phyloP scores from a whole-genome alignment of 1,140 invertebrate species.

The Chrysopa pallens region DNA sequence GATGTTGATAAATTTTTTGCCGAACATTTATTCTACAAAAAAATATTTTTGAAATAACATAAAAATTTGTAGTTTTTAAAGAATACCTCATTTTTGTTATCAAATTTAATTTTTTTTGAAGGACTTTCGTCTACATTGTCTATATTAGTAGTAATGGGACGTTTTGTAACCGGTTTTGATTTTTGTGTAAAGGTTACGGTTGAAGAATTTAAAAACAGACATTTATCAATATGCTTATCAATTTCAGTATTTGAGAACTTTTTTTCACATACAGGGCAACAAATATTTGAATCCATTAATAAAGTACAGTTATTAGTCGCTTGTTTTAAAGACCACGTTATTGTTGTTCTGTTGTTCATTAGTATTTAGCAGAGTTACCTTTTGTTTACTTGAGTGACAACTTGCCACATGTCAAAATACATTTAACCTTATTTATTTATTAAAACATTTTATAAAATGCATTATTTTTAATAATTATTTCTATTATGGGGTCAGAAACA shows the following conservation, averaged over 20 bases:
- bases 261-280: slow-evolving; percentile 36
- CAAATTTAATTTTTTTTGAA: background rate
- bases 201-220: slow-evolving; percentile 42
- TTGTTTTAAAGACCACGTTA: no score
- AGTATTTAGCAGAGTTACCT: no score
- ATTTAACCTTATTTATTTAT: no score
- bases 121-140: background rate
- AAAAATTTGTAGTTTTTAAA: slow-evolving; percentile 3
- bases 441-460: no score
- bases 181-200: background rate
- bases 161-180: background rate
- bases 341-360: no score
- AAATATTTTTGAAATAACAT: slow-evolving; percentile 16
- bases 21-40: slow-evolving; percentile 3
- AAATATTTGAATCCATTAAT: background rate
- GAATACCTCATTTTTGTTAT: background rate
- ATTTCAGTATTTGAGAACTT: slow-evolving; percentile 27
- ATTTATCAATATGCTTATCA: slow-evolving; percentile 45
- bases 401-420: no score
- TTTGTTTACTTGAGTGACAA: no score
- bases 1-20: slow-evolving; percentile 9
- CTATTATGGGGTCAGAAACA: no score
- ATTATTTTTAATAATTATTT: no score
- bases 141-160: background rate
- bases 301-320: no score